phyloP scores from a whole-genome alignment of 1,140 invertebrate species.

The Triops longicaudatus region DNA sequence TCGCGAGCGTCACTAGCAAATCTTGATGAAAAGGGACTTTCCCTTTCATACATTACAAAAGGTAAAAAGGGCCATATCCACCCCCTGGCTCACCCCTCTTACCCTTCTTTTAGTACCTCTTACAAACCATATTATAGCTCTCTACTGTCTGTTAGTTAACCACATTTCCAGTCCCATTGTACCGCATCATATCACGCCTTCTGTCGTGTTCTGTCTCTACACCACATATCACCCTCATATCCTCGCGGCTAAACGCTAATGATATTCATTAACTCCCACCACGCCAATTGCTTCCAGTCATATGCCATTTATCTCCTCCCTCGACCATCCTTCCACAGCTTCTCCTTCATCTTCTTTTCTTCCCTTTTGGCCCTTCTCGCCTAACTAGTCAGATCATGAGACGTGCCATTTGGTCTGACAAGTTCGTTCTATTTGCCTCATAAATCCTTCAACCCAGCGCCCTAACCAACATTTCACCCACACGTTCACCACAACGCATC shows the following conservation, averaged over 20 bases:
- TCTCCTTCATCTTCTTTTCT: background rate
- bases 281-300: slow-evolving; percentile 4
- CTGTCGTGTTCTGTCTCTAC: background rate
- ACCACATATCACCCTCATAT: background rate
- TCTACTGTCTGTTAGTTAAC: slow-evolving; percentile 8
- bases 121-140: slow-evolving; percentile 15
- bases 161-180: background rate
- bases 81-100: background rate
- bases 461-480: background rate
- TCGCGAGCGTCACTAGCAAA: background rate
- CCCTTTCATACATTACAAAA: background rate
- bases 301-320: background rate
- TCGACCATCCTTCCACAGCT: background rate
- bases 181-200: background rate
- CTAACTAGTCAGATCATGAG: slow-evolving; percentile 17
- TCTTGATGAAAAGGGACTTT: background rate
- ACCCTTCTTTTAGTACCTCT: background rate
- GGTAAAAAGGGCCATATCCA: background rate
- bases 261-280: background rate
- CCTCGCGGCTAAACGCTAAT: background rate
- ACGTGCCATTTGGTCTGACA: slow-evolving; percentile 18
- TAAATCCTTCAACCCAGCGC: background rate
- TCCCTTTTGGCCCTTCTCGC: no score
- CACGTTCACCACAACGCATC: background rate
- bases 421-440: slow-evolving; percentile 13